Base-by-base conservation (phyloP, 1,140 invertebrate species). In the Phymastichus coffea region DNA sequence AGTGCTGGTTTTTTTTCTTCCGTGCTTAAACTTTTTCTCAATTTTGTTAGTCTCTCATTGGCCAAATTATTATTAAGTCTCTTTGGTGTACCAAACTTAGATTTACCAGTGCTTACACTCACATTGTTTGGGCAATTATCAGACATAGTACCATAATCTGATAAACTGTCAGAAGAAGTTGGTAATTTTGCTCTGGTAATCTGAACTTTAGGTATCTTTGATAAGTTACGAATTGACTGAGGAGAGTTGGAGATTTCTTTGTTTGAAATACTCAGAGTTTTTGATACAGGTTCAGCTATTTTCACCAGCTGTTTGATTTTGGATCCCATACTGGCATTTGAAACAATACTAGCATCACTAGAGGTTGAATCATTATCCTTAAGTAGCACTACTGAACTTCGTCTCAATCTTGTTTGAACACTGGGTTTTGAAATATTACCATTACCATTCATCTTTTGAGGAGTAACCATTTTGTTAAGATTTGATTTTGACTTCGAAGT, bases 1-100 rank as follows among this genome's bases (percentile, higher is more conserved):
- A 12, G 17, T 30, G 58, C n/a, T 30, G 4, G n/a, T 12, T 30
- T 52, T 2, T 57, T 30, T 23, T 19, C 49, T 43, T 47, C 44
- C 14, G 14, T 20, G 15, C 19, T 57, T 14, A 73, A 51, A 43
- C 46, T 66, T 52, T 37, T 62, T 33, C 63, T 65, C 47, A 73
- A 53, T 49, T 44, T 64, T n/a, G 64, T 49, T 41, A 75, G 54
- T 20, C 71, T 64, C 9, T 70, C 63, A 19, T 59, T 64, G n/a
- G 66, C 70, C 1, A 65, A 30, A 64, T 68, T 71, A 57, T 62
- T 71, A n/a, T 61, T 68, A 4, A 20, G 2, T 3, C 17, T 26
- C 7, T 26, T 54, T 35, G n/a, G n/a, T n/a, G n/a, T n/a, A n/a
- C n/a, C n/a, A n/a, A n/a, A n/a, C n/a, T n/a, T n/a, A n/a, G n/a